Evolutionary conservation across 1,140 invertebrate genomes (phyloP).

Genomic region (Sesamia nonagrioides): DNA sequence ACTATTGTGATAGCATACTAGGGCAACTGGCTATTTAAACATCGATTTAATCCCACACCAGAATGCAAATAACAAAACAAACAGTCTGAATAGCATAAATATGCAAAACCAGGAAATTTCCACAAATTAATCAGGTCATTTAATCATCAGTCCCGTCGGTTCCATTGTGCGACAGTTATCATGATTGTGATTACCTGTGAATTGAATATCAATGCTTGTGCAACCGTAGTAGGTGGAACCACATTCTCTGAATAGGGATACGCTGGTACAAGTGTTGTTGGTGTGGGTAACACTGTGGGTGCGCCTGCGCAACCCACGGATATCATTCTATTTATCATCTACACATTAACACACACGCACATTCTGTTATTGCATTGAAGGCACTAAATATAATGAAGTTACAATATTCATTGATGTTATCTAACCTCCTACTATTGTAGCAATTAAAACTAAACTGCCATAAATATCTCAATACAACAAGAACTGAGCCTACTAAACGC

Average conservation of each 20-base stretch:
- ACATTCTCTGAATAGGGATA: conserved; percentile 63
- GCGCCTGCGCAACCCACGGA: conserved; percentile 58
- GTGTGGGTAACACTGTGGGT: conserved; percentile 64
- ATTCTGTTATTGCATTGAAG: conserved; percentile 34
- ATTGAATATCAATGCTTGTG: conserved; percentile 64
- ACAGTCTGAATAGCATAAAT: conserved; percentile 13
- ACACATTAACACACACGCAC: conserved; percentile 48
- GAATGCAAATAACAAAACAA: conserved; percentile 1
- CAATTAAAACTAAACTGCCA: too few relatives aligned
- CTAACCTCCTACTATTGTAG: neutral
- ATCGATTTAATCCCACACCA: conserved; percentile 4
- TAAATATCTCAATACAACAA: too few relatives aligned
- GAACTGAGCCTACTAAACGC: too few relatives aligned
- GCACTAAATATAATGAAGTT: conserved; percentile 26
- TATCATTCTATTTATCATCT: conserved; percentile 57
- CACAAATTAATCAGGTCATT: conserved; percentile 35
- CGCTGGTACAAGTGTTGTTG: conserved; percentile 51
- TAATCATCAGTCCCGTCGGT: conserved; percentile 13
- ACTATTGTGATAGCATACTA: too few relatives aligned
- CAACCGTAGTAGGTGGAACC: conserved; percentile 63
- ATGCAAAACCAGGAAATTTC: conserved; percentile 38
- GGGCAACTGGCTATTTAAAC: conserved; percentile 1
- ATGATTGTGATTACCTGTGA: conserved; percentile 53
- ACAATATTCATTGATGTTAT: neutral
- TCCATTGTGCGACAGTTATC: conserved; percentile 41